Conservation (phyloP, 2,888 invertebrate genomes). For the Embidobia sp. region DNA sequence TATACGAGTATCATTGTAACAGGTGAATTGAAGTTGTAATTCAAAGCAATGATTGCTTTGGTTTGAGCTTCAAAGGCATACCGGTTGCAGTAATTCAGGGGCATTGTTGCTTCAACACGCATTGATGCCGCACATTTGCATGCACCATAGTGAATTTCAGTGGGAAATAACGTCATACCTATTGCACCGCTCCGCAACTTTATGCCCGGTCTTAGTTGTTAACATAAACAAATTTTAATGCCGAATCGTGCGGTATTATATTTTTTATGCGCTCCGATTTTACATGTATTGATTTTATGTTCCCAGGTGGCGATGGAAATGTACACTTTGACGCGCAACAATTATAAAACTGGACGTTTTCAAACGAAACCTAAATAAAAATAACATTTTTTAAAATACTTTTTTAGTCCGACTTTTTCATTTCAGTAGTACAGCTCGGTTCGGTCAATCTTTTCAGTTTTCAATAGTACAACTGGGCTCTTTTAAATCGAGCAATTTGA, state of each 20-base stretch:
- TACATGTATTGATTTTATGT: neutral
- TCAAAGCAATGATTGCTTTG: constrained; percentile 26
- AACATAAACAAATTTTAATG: neutral
- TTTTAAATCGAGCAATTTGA: too few relatives aligned
- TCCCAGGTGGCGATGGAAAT: too few relatives aligned
- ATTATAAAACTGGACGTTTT: too few relatives aligned
- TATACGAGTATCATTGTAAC: too few relatives aligned
- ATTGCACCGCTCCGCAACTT: neutral
- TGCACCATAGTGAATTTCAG: constrained; percentile 20
- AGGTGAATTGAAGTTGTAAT: constrained; percentile 30
- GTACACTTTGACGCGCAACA: too few relatives aligned
- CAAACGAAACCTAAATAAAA: too few relatives aligned
- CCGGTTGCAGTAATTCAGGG: constrained; percentile 30
- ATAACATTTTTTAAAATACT: too few relatives aligned
- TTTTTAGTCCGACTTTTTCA: too few relatives aligned
- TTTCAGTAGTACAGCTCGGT: too few relatives aligned
- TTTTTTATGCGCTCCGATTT: neutral
- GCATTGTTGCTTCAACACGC: constrained; percentile 25
- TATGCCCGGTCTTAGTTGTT: constrained; percentile 4
- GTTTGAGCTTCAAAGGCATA: constrained; percentile 25
- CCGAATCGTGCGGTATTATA: neutral
- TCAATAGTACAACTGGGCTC: too few relatives aligned
- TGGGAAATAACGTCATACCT: constrained; percentile 11
- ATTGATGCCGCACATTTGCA: constrained; percentile 32
- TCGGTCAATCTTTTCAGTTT: too few relatives aligned